Conservation (phyloP, 2,888 invertebrate species). For the Cheilosia impressa region DNA sequence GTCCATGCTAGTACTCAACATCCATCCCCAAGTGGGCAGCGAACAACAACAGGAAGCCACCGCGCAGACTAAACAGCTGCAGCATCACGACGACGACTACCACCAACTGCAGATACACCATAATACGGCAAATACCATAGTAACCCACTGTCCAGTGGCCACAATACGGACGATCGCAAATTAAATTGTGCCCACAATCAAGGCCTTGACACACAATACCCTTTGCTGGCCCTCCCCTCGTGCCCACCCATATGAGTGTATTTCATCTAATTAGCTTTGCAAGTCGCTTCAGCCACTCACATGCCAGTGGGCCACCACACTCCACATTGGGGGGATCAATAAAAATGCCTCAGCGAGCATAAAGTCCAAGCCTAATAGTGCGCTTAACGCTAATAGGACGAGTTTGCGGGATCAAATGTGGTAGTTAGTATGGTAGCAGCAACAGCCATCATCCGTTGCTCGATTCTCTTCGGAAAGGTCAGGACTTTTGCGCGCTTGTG, state of each 20-base stretch:
- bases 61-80: neutral
- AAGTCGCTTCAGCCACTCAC: constrained; percentile 48
- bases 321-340: constrained; percentile 51
- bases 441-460: constrained; percentile 67
- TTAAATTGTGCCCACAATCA: constrained; percentile 51
- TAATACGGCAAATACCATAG: constrained; percentile 29
- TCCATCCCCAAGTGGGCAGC: constrained; percentile 21
- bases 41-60: constrained; percentile 50
- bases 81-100: constrained; percentile 45
- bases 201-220: constrained; percentile 70
- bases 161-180: constrained; percentile 10
- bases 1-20: constrained; percentile 35
- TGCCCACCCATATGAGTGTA: constrained; percentile 30
- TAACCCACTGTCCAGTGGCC: constrained; percentile 50
- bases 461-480: constrained; percentile 66
- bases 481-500: constrained; percentile 69
- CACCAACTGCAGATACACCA: constrained; percentile 6
- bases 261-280: constrained; percentile 69
- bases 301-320: constrained; percentile 40
- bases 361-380: constrained; percentile 52
- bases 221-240: constrained; percentile 34
- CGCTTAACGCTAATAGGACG: constrained; percentile 70
- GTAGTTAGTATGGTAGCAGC: constrained; percentile 67
- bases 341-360: constrained; percentile 51
- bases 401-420: constrained; percentile 72